A percentile compares a stretch with the other conserved stretches of the same genome.
Evolutionary conservation across 1,140 invertebrate genomes (phyloP).

Genomic region (Acyrthosiphon pisum): DNA sequence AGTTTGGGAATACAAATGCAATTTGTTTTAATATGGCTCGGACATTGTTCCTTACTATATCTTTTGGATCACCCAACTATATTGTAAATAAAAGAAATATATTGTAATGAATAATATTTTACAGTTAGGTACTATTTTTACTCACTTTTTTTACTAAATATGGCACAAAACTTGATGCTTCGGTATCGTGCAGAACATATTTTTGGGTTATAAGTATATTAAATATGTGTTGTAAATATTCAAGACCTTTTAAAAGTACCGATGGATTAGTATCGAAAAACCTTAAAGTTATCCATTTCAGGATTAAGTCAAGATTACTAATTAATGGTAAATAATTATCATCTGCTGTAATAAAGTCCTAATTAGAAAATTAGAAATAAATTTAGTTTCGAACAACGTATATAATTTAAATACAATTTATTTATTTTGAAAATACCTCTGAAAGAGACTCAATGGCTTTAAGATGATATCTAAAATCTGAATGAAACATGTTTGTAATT

Average conservation of each 20-base stretch:
- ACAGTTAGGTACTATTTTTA: neutral
- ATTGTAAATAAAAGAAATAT: conserved; percentile 58
- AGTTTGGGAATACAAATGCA: conserved; percentile 83
- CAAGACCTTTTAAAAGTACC: conserved; percentile 91
- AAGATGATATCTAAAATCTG: conserved; percentile 95
- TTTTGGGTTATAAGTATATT: conserved; percentile 77
- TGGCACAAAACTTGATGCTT: conserved; percentile 92
- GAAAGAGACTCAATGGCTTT: conserved; percentile 92
- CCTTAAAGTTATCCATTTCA: conserved; percentile 94
- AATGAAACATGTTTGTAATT: conserved; percentile 91
- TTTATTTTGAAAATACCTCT: conserved; percentile 67
- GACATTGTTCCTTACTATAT: conserved; percentile 88
- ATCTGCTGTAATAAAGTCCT: conserved; percentile 64
- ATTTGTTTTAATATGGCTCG: conserved; percentile 85
- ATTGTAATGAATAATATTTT: neutral
- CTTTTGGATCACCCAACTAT: conserved; percentile 94
- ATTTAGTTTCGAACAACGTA: neutral
- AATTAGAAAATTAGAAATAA: neutral
- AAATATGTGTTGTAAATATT: conserved; percentile 88
- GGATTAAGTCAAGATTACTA: conserved; percentile 90
- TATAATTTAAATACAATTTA: neutral
- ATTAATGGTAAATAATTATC: conserved; percentile 80
- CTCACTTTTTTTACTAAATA: conserved; percentile 88
- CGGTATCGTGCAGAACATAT: conserved; percentile 87
- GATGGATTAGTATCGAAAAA: conserved; percentile 99